phyloP scores from a whole-genome alignment of 2,797 vertebrate genomes.

The Melanogrammus aeglefinus region DNA sequence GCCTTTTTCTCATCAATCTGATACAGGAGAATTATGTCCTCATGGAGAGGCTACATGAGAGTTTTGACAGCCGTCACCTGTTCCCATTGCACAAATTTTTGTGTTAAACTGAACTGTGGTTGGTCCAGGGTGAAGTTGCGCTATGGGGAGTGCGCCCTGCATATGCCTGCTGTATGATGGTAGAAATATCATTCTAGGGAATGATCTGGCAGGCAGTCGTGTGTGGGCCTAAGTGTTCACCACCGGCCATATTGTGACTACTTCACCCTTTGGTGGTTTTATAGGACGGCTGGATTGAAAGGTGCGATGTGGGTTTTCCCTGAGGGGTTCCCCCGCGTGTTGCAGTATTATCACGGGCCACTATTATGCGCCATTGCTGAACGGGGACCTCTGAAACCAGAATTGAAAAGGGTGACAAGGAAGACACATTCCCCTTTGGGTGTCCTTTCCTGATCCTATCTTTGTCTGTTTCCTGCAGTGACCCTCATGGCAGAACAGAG shows the following conservation, averaged over 20 bases:
- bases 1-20: not conserved
- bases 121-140: not conserved
- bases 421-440: too few species aligned
- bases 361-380: too few species aligned
- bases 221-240: constrained; percentile 9
- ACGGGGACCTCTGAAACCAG: too few species aligned
- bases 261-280: not conserved
- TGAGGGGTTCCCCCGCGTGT: too few species aligned
- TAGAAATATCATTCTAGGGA: constrained; percentile 12
- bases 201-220: constrained; percentile 7
- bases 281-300: not conserved
- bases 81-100: constrained; percentile 14
- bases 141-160: not conserved
- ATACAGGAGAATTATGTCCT: not conserved
- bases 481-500: not conserved
- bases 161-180: constrained; percentile 8
- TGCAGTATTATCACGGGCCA: too few species aligned
- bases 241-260: not conserved
- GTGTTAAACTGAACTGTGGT: constrained; percentile 1
- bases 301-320: not conserved
- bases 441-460: too few species aligned
- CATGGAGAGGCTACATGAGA: constrained; percentile 5
- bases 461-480: not conserved
- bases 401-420: too few species aligned
- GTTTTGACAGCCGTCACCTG: not conserved